phyloP scores from a whole-genome alignment of 2,888 invertebrate species.

The Drosophila monieri region DNA sequence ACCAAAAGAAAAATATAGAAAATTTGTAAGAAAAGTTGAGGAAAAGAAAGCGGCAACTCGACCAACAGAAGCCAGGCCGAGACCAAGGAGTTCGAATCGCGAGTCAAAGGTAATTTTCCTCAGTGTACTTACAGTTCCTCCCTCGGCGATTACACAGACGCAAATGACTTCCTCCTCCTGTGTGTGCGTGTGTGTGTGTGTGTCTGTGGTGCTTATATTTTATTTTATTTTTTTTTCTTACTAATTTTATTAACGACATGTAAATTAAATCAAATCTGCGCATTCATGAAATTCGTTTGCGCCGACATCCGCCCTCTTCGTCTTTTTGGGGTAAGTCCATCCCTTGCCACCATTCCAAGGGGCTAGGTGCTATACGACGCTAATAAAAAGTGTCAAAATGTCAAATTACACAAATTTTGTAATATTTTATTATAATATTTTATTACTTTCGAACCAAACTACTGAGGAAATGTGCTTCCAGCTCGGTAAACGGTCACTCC shows the following conservation, averaged over 20 bases:
- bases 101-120: slow-evolving; percentile 29
- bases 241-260: slow-evolving; percentile 78
- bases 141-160: neutral
- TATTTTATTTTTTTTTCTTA: slow-evolving; percentile 50
- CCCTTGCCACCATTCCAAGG: neutral
- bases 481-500: too few species aligned
- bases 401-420: neutral
- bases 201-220: slow-evolving; percentile 50
- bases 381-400: too few species aligned
- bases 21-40: neutral
- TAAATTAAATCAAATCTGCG: slow-evolving; percentile 76
- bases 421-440: neutral
- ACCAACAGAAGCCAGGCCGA: slow-evolving; percentile 9
- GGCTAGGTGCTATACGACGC: neutral
- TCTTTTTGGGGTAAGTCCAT: slow-evolving; percentile 3
- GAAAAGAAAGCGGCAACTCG: neutral
- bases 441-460: neutral
- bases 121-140: slow-evolving; percentile 5
- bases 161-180: slow-evolving; percentile 1
- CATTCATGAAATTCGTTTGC: slow-evolving; percentile 52
- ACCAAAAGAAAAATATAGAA: neutral
- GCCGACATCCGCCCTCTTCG: slow-evolving; percentile 1
- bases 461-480: too few species aligned
- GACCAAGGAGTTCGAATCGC: neutral
- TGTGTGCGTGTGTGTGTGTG: neutral